Base-by-base conservation (phyloP, 2,797 vertebrate genomes). In the Phoeniculus purpureus region DNA sequence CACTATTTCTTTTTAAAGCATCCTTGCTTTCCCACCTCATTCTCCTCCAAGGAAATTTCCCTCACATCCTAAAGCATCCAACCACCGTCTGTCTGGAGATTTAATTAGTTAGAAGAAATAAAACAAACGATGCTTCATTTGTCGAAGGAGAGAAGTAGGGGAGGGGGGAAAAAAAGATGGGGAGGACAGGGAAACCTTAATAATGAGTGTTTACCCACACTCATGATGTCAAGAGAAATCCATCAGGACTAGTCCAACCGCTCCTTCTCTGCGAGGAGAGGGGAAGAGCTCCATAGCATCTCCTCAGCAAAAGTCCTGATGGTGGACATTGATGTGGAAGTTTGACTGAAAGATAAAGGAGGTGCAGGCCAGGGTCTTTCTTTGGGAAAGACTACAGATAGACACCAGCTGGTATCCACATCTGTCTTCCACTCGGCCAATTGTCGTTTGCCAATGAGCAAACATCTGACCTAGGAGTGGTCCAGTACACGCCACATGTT, bases 41-140 rank as follows among this genome's bases (percentile, higher is more conserved):
- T 21, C 19, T 73, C n/a, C 37, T 81, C 59, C 27, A 37, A 66
- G 66, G 75, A 85, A 62, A 87, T 87, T 93, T 83, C 29, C 15
- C 26, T 93, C 34, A 54, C 48, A 54, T 87, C 76, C 45, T 74
- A 12, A 51, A 55, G 51, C 34, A 68, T 74, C 66, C 3, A 0
- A 60, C 45, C 66, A 90, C 84, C 84, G 89, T 92, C 86, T 93
- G 84, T 94, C 70, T 91, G 40, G 48, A 21, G 7, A 3, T 75
- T 94, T 94, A 95, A 90, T 96, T 89, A 94, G 81, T 91, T 54
- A 87, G 79, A 72, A 74, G 75, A 85, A 81, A 85, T 34, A 82
- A 94, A 88, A 74, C 51, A 90, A 90, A 82, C 1, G 1, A 50
- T 62, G 59, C 29, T 87, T 94, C 15, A 0, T 75, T 90, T 93